Evolutionary conservation across 2,888 invertebrate species (phyloP).

Genomic region (Diarsia rubi): DNA sequence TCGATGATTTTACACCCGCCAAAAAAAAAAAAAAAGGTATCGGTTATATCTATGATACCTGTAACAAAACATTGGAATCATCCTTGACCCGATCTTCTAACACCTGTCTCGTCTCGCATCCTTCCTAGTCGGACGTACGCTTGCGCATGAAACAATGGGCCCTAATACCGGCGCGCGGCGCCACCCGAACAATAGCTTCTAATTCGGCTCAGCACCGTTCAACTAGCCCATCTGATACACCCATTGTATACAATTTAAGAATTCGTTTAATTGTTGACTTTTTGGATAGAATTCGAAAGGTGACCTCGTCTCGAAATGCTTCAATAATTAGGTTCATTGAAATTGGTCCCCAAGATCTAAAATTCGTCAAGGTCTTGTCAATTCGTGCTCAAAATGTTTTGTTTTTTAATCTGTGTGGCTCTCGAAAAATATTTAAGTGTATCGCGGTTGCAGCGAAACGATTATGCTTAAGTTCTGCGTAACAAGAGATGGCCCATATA

Average conservation of each 20-base stretch:
- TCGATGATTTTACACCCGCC: no score
- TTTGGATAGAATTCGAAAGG: slow-evolving; percentile 62
- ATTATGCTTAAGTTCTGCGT: slow-evolving; percentile 48
- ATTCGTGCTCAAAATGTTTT: slow-evolving; percentile 7
- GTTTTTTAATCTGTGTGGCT: background rate
- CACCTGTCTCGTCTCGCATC: slow-evolving; percentile 76
- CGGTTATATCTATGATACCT: slow-evolving; percentile 33
- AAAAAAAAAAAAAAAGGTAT: no score
- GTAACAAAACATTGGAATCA: slow-evolving; percentile 66
- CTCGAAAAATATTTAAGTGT: slow-evolving; percentile 27
- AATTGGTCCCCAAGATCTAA: slow-evolving; percentile 59
- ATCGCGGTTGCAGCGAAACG: slow-evolving; percentile 25
- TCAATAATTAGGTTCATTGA: slow-evolving; percentile 57
- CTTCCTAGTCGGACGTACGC: slow-evolving; percentile 68
- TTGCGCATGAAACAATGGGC: slow-evolving; percentile 75
- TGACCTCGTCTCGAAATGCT: slow-evolving; percentile 59
- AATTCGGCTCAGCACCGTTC: slow-evolving; percentile 71
- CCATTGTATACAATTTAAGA: slow-evolving; percentile 63
- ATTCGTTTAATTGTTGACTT: slow-evolving; percentile 62
- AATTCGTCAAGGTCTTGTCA: slow-evolving; percentile 40
- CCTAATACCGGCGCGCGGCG: slow-evolving; percentile 73
- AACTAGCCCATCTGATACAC: slow-evolving; percentile 65
- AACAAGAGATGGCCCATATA: slow-evolving; percentile 48
- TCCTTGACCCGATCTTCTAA: slow-evolving; percentile 77
- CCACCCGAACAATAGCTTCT: slow-evolving; percentile 74